Conservation (phyloP, 2,888 invertebrate species). For the Polydrusus tereticollis region DNA sequence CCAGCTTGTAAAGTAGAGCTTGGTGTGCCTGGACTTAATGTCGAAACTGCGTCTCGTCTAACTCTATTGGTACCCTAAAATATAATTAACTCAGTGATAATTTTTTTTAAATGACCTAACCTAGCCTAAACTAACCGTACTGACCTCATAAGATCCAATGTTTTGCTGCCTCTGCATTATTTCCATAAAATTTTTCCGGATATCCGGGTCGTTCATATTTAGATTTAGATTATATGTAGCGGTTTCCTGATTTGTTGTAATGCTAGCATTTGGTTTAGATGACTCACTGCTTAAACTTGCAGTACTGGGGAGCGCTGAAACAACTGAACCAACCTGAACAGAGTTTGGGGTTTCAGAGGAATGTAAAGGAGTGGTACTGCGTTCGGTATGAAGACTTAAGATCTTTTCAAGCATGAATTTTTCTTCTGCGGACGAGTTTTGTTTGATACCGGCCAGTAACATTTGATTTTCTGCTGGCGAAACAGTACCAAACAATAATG, state of each 20-base stretch:
- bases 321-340: no score
- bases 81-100: not conserved
- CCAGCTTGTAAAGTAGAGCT: not conserved
- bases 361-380: not conserved
- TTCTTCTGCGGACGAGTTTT: constrained; percentile 37
- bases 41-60: constrained; percentile 13
- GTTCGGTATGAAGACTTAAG: constrained; percentile 15
- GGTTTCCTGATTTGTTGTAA: not conserved
- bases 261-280: not conserved
- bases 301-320: not conserved
- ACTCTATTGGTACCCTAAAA: constrained; percentile 5
- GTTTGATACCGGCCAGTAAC: constrained; percentile 32
- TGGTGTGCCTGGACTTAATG: not conserved
- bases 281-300: not conserved
- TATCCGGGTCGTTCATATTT: constrained; percentile 34
- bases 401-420: constrained; percentile 38
- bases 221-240: constrained; percentile 30
- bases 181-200: constrained; percentile 41
- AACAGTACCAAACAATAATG: constrained; percentile 52
- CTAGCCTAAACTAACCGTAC: no score
- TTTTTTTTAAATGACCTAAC: no score
- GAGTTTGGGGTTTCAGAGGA: not conserved
- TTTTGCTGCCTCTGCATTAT: constrained; percentile 44
- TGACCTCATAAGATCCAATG: constrained; percentile 3
- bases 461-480: constrained; percentile 29